Evolutionary conservation across 1,140 invertebrate genomes (phyloP), one percentile per base, ranked within the genome.

Genomic region (Drosophila arizonae): DNA sequence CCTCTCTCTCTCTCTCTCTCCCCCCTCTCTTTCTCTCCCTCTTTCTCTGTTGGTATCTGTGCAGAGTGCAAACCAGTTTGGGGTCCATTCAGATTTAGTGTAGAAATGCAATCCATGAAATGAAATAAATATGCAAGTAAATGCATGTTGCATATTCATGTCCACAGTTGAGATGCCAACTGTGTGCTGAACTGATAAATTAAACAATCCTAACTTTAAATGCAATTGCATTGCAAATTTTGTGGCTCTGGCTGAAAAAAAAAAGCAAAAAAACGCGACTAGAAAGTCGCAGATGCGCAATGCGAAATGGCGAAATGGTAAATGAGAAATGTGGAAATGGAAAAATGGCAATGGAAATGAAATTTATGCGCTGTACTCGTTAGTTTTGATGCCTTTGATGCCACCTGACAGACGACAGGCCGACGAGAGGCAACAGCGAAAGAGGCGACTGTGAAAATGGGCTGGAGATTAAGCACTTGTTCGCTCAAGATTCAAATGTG

Each of bases 101-200:
- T 21, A 60, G 33, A 62, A 54, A 62, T 69, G 58, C 33, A 70
- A 52, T 48, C 28, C 43, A 62, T 50, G 60, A 26, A 50, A 62
- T 39, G 30, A 60, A 72, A 60, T 60, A 60, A 60, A 60, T 50
- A 68, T 74, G 66, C 72, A 69, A 67, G 63, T 61, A 30, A 60
- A 72, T 73, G 58, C 65, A 69, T 46, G 39, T 58, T 74, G 60
- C 60, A 74, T 70, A 74, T 74, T 70, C 72, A 74, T 74, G 67
- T 64, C 51, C 33, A 39, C 65, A 77, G 70, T 63, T 55, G 64
- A 69, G 71, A 85, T 85, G 81, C 82, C 82, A 88, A 87, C 82
- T 88, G 79, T 87, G 84, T 78, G 82, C 79, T 88, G 84, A 86
- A 82, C 79, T 86, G 82, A 86, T 86, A 76, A 86, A 87, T 86